Base-by-base conservation (phyloP, 1,140 invertebrate species). In the Solen grandis region DNA sequence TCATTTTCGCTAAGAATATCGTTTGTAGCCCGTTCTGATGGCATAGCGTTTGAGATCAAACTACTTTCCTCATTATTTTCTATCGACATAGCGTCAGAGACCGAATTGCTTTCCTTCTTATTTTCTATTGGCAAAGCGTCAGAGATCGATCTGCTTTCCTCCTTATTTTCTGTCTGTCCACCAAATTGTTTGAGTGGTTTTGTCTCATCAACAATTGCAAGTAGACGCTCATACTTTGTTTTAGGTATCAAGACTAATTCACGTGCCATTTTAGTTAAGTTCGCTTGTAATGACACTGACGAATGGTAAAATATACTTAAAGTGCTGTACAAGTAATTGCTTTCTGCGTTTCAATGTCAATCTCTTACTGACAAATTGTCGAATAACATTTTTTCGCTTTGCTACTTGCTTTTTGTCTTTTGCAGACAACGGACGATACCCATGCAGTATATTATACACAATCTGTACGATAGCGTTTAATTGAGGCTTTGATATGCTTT, bases 381-480 rank as follows among this genome's bases (percentile, higher is more conserved):
- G 69, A 72, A 72, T 72, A 38, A 72, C 27, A 72, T 25, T 19
- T 72, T 72, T 72, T 57, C 25, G 54, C 41, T 72, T 72, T 3
- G 54, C 38, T 25, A 72, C 10, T 33, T 55, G 50, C 36, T 72
- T 72, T 72, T 72, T 72, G 69, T 72, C 54, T 57, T 72, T 59
- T 57, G 55, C 69, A 25, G 52, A 13, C 35, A 73, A 55, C 5
- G 55, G 33, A 22, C 55, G 69, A 73, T 29, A 13, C 22, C 69
- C 69, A 16, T 2, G n/a, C 29, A 73, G 29, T 4, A 73, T 19
- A 33, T 73, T 73, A 38, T 73, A 73, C 33, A 73, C 69, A 72
- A 72, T 72, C 36, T 72, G 69, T 29, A 72, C 69, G 29, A 57
- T 57, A 59, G 69, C 69, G 69, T 33, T 72, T 72, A 72, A 59